Percentiles rank a stretch among this genome's conserved stretches.
Conservation (phyloP, 2,797 vertebrate genomes). For the Sparidentex hasta region DNA sequence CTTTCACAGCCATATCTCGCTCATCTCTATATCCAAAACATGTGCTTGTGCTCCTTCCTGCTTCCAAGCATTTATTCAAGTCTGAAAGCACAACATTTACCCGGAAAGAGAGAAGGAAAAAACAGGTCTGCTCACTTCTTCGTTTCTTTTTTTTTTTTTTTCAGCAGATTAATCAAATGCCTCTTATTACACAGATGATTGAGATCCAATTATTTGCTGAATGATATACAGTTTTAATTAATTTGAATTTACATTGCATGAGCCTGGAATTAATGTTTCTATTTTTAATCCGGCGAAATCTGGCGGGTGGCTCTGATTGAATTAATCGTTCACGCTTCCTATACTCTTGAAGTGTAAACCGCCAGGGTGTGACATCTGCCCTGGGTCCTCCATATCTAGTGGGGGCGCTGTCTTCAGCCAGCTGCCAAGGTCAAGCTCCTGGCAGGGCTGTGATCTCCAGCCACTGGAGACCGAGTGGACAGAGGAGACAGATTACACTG, state of each 20-base stretch:
- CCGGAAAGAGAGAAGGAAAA: conserved; percentile 16
- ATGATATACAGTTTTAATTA: conserved; percentile 78
- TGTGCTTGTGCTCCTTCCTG: conserved; percentile 38
- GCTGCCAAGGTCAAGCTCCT: conserved; percentile 50
- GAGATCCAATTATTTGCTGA: conserved; percentile 79
- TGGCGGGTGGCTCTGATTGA: conserved; percentile 55
- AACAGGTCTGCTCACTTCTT: conserved; percentile 41
- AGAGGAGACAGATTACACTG: conserved; percentile 62
- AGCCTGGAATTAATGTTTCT: conserved; percentile 66
- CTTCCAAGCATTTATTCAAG: conserved; percentile 43
- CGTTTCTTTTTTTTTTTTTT: conserved; percentile 50
- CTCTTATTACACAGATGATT: conserved; percentile 84
- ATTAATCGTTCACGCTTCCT: conserved; percentile 60
- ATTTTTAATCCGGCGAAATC: conserved; percentile 71
- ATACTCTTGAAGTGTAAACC: conserved; percentile 21
- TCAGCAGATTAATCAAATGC: conserved; percentile 72
- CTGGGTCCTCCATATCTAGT: conserved; percentile 33
- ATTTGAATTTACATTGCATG: conserved; percentile 75
- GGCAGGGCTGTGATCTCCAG: conserved; percentile 47
- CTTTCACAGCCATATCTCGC: conserved; percentile 30
- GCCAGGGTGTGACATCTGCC: background rate
- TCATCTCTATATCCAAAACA: conserved; percentile 53
- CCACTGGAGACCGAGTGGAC: conserved; percentile 67
- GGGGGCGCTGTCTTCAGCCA: conserved; percentile 46
- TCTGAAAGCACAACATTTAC: conserved; percentile 29